Percentiles rank a stretch among this genome's conserved stretches.
Conservation (phyloP, 1,140 invertebrate genomes). For the Chironomus tepperi region DNA sequence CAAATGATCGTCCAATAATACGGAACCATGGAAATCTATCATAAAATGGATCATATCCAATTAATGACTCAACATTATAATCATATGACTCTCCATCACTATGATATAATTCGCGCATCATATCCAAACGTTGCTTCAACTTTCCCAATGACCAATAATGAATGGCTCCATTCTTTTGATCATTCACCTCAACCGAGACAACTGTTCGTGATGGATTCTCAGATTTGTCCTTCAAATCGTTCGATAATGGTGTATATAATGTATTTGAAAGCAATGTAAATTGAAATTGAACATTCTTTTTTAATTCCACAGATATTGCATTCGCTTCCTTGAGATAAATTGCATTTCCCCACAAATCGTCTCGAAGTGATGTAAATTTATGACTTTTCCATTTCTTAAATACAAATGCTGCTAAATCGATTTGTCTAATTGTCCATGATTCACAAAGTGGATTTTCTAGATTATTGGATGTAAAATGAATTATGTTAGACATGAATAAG, state of each 20-base stretch:
- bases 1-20: conserved; percentile 93
- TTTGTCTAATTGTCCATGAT: conserved; percentile 91
- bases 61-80: conserved; percentile 85
- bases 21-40: conserved; percentile 99
- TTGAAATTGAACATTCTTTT: conserved; percentile 99
- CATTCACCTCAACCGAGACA: conserved; percentile 98
- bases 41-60: conserved; percentile 97
- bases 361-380: conserved; percentile 95
- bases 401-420: conserved; percentile 83
- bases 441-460: conserved; percentile 88
- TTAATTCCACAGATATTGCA: conserved; percentile 96
- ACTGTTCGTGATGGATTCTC: conserved; percentile 68
- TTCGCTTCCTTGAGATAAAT: conserved; percentile 99
- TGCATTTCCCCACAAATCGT: conserved; percentile 99
- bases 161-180: conserved; percentile 96
- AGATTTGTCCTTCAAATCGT: conserved; percentile 56
- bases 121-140: conserved; percentile 91
- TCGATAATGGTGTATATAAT: conserved; percentile 88
- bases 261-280: conserved; percentile 97
- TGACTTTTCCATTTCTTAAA: conserved; percentile 98
- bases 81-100: conserved; percentile 94
- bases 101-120: conserved; percentile 99
- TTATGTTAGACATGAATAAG: background rate
- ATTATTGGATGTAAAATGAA: conserved; percentile 39
- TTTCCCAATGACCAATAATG: conserved; percentile 99